Base-by-base conservation (phyloP, 2,888 invertebrate species). In the Lottia scabra region DNA sequence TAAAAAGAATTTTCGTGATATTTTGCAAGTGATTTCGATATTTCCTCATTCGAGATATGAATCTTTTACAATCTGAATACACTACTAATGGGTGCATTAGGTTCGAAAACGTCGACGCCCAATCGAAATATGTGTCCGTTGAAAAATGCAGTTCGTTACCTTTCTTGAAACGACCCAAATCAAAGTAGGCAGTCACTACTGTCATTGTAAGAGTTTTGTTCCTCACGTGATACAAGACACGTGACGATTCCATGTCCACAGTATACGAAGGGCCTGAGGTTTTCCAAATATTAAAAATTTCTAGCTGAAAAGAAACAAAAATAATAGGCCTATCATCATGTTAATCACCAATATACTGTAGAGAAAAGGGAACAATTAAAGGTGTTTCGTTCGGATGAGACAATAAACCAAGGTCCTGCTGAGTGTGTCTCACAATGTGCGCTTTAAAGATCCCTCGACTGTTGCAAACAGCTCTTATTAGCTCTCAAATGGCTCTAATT, bases 121-220 rank as follows among this genome's bases (percentile, higher is more conserved):
- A 81, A 0, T 71, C 63, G 30, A 68, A 65, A 68, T 81, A 82
- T 10, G 68, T 66, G 12, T 74, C 48, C 19, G 65, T 69, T 2
- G 76, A 72, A 48, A 73, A 65, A 16, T 64, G 43, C 1, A 48
- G 30, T 2, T 27, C 64, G 3, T 43, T 10, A 2, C 80, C 80
- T 72, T 83, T 83, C 8, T 63, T 45, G 70, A 81, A 80, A 6
- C 68, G 65, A 19, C 80, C 81, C 8, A 83, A 63, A 70, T 82
- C 73, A 70, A 81, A 83, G 65, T 77, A 83, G 0, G 83, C 83
- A 2, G 82, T 81, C 0, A 83, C 80, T 1, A 81, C 68, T 0
- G 83, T 83, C 12, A 78, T 48, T 23, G 71, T 67, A 13, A 66
- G 62, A 1, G 10, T 19, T 10, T 56, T 2, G 19, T 56, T 56